Evolutionary conservation across 2,113 vertebrate species (phyloP).

Genomic region (Pollachius pollachius): DNA sequence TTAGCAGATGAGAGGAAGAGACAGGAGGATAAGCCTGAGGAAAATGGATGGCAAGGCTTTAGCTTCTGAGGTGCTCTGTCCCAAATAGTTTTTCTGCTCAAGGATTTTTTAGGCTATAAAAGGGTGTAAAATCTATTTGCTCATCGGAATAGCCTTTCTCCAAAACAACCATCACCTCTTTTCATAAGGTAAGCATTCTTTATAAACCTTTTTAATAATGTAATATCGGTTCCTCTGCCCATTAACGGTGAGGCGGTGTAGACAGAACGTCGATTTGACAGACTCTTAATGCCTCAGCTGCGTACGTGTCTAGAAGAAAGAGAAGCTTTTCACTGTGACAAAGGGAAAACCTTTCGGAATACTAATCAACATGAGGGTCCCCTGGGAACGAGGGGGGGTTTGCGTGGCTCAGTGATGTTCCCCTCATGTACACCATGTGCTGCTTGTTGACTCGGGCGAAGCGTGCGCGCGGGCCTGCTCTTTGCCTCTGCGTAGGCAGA

Average conservation of each 20-base stretch:
- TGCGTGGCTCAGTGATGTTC: slow-evolving; percentile 7
- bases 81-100: not conserved
- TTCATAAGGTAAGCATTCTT: slow-evolving; percentile 58
- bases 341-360: slow-evolving; percentile 3
- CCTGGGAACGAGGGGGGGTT: slow-evolving; percentile 10
- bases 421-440: not conserved
- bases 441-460: slow-evolving; percentile 20
- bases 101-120: slow-evolving; percentile 9
- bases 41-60: slow-evolving; percentile 31
- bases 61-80: slow-evolving; percentile 41
- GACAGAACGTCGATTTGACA: slow-evolving; percentile 19
- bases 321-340: slow-evolving; percentile 15
- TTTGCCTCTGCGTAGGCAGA: slow-evolving; percentile 9
- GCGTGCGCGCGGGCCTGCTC: slow-evolving; percentile 6
- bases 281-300: too few relatives aligned
- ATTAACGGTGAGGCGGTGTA: slow-evolving; percentile 11
- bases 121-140: slow-evolving; percentile 30
- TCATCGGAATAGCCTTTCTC: slow-evolving; percentile 33
- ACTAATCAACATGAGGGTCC: slow-evolving; percentile 27
- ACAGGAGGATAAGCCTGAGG: slow-evolving; percentile 20
- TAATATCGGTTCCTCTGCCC: not conserved
- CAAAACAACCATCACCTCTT: slow-evolving; percentile 28
- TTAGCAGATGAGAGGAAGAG: slow-evolving; percentile 40
- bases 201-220: slow-evolving; percentile 21
- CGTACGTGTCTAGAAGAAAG: too few relatives aligned